Evolutionary conservation across 2,797 vertebrate genomes (phyloP).

Genomic region (Nannoperca obscura): DNA sequence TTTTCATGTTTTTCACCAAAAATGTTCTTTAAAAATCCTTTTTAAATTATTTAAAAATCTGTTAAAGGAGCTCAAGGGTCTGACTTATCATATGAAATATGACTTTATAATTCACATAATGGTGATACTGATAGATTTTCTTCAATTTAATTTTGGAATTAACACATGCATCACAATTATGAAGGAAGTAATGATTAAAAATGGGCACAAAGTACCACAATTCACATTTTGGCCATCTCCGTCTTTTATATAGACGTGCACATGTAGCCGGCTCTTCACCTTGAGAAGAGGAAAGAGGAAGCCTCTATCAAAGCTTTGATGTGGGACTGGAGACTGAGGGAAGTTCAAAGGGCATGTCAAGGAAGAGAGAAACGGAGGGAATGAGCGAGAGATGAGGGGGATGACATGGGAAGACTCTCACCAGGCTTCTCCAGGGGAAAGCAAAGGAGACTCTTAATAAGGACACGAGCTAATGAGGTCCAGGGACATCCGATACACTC

Average conservation of each 20-base stretch:
- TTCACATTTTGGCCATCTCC: conserved; percentile 25
- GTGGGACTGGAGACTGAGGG: conserved; percentile 72
- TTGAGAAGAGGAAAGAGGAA: conserved; percentile 75
- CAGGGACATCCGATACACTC: conserved; percentile 59
- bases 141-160: background rate
- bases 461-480: conserved; percentile 76
- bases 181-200: conserved; percentile 16
- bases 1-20: too few species aligned
- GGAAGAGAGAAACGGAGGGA: conserved; percentile 65
- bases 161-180: conserved; percentile 5
- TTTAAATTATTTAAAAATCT: background rate
- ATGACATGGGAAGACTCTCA: conserved; percentile 55
- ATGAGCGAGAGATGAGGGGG: conserved; percentile 45
- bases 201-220: background rate
- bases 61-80: background rate
- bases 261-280: conserved; percentile 66
- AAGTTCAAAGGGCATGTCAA: conserved; percentile 77
- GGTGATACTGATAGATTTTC: background rate
- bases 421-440: conserved; percentile 61
- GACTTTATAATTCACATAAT: background rate
- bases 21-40: too few species aligned
- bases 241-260: conserved; percentile 26
- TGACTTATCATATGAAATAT: too few species aligned
- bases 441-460: conserved; percentile 80
- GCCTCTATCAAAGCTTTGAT: conserved; percentile 77